Conservation (phyloP, 2,888 invertebrate species). For the Cerastoderma edule region DNA sequence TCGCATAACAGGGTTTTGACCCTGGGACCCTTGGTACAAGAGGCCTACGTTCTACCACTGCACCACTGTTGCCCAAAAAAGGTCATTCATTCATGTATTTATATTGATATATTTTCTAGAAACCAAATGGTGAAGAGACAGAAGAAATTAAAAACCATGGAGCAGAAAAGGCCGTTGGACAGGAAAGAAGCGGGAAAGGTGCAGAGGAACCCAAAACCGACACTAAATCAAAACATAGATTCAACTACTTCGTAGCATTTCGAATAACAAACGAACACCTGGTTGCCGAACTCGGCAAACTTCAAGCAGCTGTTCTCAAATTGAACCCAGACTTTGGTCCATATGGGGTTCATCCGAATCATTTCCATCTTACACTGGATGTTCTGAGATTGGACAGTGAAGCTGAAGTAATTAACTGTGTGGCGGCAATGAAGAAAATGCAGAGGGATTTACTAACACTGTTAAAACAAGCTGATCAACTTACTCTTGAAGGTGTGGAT, state of each 20-base stretch:
- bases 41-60: no score
- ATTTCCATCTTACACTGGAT: constrained; percentile 83
- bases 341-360: constrained; percentile 77
- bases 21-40: no score
- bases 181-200: no score
- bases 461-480: constrained; percentile 56
- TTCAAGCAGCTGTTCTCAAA: constrained; percentile 79
- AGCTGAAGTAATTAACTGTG: constrained; percentile 69
- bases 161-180: no score
- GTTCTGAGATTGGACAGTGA: constrained; percentile 80
- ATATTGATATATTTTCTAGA: no score
- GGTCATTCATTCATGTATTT: no score
- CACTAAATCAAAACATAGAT: constrained; percentile 47
- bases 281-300: constrained; percentile 64
- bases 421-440: constrained; percentile 64
- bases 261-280: constrained; percentile 77
- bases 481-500: constrained; percentile 77
- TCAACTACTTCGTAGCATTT: constrained; percentile 81
- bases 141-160: no score
- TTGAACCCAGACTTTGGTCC: constrained; percentile 77
- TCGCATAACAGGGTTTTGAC: no score
- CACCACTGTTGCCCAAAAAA: no score
- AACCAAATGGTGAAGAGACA: no score
- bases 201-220: constrained; percentile 31
- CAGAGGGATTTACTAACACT: constrained; percentile 62